Conservation (phyloP, 2,113 vertebrate genomes). For the Entomyzon cyanotis region DNA sequence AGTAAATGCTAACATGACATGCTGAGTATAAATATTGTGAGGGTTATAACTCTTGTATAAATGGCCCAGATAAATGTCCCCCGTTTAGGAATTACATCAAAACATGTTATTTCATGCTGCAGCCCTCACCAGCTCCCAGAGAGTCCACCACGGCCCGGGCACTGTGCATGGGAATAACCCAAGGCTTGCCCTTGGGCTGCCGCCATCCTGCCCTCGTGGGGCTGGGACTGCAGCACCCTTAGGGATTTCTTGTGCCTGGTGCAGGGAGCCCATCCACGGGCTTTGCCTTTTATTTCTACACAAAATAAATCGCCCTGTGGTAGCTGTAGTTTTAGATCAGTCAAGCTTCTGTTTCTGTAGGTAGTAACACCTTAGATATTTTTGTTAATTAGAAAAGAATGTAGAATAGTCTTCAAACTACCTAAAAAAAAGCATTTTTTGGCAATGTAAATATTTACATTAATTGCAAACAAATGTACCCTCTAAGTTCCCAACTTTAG, state of each 20-base stretch:
- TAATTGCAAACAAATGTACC: neutral
- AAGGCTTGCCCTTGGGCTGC: neutral
- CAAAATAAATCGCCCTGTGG: neutral
- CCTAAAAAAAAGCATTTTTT: neutral
- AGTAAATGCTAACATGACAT: slow-evolving; percentile 76
- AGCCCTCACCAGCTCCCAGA: neutral
- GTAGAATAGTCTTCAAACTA: neutral
- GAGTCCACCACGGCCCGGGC: neutral
- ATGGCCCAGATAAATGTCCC: slow-evolving; percentile 50
- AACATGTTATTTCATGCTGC: slow-evolving; percentile 35
- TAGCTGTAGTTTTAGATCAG: neutral
- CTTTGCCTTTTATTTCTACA: neutral
- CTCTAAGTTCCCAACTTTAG: neutral
- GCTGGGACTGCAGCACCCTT: neutral
- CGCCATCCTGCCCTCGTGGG: neutral
- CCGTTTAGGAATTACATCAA: slow-evolving; percentile 57
- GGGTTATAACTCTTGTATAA: slow-evolving; percentile 68
- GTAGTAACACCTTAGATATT: neutral
- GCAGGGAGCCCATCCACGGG: fast-evolving
- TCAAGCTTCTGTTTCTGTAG: neutral
- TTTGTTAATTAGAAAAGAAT: neutral
- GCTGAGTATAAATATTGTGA: slow-evolving; percentile 70
- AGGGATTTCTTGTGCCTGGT: neutral
- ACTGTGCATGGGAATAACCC: neutral
- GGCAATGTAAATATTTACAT: neutral